Base-by-base conservation (phyloP, 2,113 vertebrate species). In the Oncorhynchus tshawytscha region DNA sequence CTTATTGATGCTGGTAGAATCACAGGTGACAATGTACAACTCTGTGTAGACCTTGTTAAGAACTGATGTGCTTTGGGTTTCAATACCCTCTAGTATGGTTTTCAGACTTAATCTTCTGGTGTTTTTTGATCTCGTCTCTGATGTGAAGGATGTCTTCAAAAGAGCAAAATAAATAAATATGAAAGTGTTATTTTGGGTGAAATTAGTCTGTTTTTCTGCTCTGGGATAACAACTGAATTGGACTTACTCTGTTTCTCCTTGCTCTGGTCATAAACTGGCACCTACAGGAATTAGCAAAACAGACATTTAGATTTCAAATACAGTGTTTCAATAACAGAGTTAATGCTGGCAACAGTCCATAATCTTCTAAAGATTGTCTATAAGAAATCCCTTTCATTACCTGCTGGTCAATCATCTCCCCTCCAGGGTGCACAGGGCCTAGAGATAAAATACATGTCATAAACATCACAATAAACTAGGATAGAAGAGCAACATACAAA, bases 1-100 rank as follows among this genome's bases (percentile, higher is more conserved):
- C 7, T 22, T 45, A 34, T 73, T 73, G 29, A 73, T 39, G 31
- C 62, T 34, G n/a, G 54, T n/a, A 62, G 34, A 64, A 45, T 73
- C 59, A 64, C 29, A 64, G n/a, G 57, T 57, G 2, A 73, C 62
- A 7, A 73, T 60, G 18, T 64, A 11, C 16, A 73, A 31, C 31
- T 73, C 59, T 7, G 59, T 73, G n/a, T 45, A 73, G 29, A 73
- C 62, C 13, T 22, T 24, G 13, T 64, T 16, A 22, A 73, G 29
- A 2, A 8, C 25, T 31, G 65, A 67, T 67, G 27, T 67, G 24
- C 25, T 18, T 67, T 18, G 27, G 5, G 3, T 51, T 16, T 0
- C 65, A 31, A 18, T 31, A 51, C 65, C 65, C 29, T 67, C 65
- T 27, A 18, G 13, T 15, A 67, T 31, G 5, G 0, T 15, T 67